Evolutionary conservation across 1,140 invertebrate species (phyloP).

Genomic region (Spodoptera litura): DNA sequence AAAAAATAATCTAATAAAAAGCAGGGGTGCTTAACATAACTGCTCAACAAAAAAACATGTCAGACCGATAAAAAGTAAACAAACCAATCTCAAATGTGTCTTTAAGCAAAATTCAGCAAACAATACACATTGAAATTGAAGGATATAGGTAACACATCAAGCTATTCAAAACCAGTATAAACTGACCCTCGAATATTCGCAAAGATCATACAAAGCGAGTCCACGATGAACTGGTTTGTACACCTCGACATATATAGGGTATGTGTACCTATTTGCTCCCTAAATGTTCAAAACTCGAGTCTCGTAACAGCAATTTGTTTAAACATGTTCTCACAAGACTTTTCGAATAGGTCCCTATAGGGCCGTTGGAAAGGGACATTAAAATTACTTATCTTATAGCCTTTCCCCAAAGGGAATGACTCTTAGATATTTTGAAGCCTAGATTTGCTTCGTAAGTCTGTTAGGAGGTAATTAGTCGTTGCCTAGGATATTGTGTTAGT

Average conservation of each 20-base stretch:
- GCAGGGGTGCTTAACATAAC: no score
- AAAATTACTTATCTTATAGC: slow-evolving; percentile 3
- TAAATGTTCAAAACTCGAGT: not conserved
- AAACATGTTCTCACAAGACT: not conserved
- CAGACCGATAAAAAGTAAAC: no score
- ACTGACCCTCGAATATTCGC: no score
- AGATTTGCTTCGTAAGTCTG: not conserved
- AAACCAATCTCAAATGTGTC: no score
- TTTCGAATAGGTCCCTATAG: not conserved
- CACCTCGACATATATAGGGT: no score
- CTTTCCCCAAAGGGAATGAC: not conserved
- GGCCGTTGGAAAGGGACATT: not conserved
- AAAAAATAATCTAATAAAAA: no score
- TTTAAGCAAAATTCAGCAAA: not conserved
- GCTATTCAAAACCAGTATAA: no score
- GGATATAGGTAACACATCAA: not conserved
- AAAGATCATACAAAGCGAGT: no score
- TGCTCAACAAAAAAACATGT: no score
- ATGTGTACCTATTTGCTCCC: not conserved
- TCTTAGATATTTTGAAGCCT: not conserved
- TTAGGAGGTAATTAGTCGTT: no score
- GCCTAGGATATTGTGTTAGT: no score
- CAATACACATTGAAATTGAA: not conserved
- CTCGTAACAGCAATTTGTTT: not conserved
- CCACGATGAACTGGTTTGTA: no score